Base-by-base conservation (phyloP, 2,797 vertebrate species). In the Urophycis tenuis region DNA sequence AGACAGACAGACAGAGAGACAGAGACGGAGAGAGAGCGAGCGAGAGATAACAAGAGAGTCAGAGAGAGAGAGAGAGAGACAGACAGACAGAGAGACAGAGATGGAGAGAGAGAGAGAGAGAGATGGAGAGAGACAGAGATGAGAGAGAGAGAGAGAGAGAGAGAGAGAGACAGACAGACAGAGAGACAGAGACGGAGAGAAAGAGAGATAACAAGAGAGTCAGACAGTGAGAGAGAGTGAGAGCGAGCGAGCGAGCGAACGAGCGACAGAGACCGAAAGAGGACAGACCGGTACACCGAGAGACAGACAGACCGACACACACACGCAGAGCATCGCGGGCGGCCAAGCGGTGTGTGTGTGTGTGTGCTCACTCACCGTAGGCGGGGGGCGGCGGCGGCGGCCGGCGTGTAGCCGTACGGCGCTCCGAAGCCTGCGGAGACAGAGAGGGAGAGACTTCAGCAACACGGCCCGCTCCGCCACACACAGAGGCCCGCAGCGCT, bases 311-410 rank as follows among this genome's bases (percentile, higher is more conserved):
- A n/a, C n/a, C n/a, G n/a, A n/a, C n/a, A n/a, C n/a, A n/a, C n/a
- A n/a, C n/a, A n/a, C n/a, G n/a, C 15, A 15, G 15, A 49, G 19
- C 45, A 22, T 49, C 1, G 1, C 22, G 17, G 9, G 64, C 30
- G 64, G 25, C 8, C 1, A 5, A 25, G 64, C 14, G 9, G 25
- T 25, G 64, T 10, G 67, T 80, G n/a, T n/a, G n/a, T n/a, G n/a
- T n/a, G n/a, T n/a, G n/a, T n/a, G n/a, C n/a, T 93, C 8, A 96
- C 97, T 22, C 97, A 99, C 97, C 97, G 77, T 99, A 99, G 80
- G 97, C 96, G 79, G 97, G 97, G 53, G 94, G 39, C 91, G 80
- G 93, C 92, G 79, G 96, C 95, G 10, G 97, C 96, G 78, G 97
- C 96, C 29, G 97, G 93, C 78, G 95, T 96, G 87, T 98, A 99